phyloP scores from a whole-genome alignment of 2,888 invertebrate species.

The Pycnomerus fuliginosus region DNA sequence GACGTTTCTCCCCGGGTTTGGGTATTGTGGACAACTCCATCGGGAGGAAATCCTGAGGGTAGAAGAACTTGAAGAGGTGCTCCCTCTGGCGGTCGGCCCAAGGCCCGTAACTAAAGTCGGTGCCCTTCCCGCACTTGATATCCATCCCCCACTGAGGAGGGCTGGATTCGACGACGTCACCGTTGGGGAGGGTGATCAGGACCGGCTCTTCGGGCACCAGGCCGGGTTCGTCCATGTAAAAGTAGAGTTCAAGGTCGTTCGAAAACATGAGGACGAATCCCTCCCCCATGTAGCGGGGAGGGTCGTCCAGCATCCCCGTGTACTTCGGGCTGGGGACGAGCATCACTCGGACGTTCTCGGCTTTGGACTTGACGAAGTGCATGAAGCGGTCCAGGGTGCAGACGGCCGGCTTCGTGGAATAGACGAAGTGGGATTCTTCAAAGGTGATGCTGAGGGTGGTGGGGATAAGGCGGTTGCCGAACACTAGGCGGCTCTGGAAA shows the following conservation, averaged over 20 bases:
- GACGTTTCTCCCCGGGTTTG: constrained; percentile 82
- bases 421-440: constrained; percentile 92
- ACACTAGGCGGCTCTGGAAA: constrained; percentile 81
- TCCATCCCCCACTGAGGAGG: constrained; percentile 96
- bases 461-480: constrained; percentile 92
- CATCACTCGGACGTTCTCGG: constrained; percentile 94
- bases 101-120: constrained; percentile 96
- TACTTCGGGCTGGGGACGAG: constrained; percentile 96
- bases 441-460: constrained; percentile 89
- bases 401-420: constrained; percentile 93
- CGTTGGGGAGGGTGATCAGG: constrained; percentile 84
- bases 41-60: constrained; percentile 82
- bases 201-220: constrained; percentile 90
- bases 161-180: constrained; percentile 88
- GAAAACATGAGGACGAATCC: constrained; percentile 97
- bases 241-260: constrained; percentile 91
- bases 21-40: constrained; percentile 79
- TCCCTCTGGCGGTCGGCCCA: constrained; percentile 99
- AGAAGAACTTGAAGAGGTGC: constrained; percentile 93
- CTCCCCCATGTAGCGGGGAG: constrained; percentile 97
- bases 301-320: constrained; percentile 89
- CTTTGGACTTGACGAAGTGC: constrained; percentile 93
- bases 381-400: constrained; percentile 91
- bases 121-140: constrained; percentile 91
- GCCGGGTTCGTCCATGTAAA: constrained; percentile 94